Conservation (phyloP, 2,888 invertebrate genomes). For the Holacanthella duospinosa region DNA sequence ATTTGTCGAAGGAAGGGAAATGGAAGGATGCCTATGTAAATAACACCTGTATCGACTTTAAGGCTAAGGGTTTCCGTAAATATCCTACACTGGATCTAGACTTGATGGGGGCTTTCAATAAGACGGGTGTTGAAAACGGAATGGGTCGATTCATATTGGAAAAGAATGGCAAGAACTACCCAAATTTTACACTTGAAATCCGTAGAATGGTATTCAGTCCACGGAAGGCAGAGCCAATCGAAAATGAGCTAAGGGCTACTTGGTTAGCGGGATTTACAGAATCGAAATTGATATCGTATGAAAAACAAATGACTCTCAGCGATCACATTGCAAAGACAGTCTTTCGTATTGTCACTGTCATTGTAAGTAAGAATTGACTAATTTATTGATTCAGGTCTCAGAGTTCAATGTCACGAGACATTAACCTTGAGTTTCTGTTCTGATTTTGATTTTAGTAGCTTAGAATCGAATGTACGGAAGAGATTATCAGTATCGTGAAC, state of each 20-base stretch:
- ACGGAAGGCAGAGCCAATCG: conserved; percentile 16
- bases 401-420: too few relatives aligned
- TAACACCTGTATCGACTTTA: conserved; percentile 13
- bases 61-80: neutral
- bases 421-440: too few relatives aligned
- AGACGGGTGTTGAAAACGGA: conserved; percentile 20
- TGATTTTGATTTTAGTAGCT: too few relatives aligned
- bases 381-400: neutral
- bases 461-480: too few relatives aligned
- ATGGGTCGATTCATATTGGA: conserved; percentile 44
- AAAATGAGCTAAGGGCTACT: conserved; percentile 49
- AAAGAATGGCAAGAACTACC: conserved; percentile 58
- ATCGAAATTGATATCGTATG: conserved; percentile 51
- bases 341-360: conserved; percentile 75
- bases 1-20: conserved; percentile 50
- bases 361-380: conserved; percentile 50
- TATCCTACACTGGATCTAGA: conserved; percentile 7
- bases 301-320: conserved; percentile 55
- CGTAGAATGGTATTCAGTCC: conserved; percentile 41
- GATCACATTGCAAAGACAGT: conserved; percentile 69
- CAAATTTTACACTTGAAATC: conserved; percentile 63
- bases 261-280: conserved; percentile 63
- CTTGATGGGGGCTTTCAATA: conserved; percentile 4
- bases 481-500: too few relatives aligned
- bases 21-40: conserved; percentile 44